These are phyloP conservation scores for Chrysomela aeneicollis DNA, from an alignment of 2,888 invertebrate genomes.

Conservation along the genomic window DNA sequence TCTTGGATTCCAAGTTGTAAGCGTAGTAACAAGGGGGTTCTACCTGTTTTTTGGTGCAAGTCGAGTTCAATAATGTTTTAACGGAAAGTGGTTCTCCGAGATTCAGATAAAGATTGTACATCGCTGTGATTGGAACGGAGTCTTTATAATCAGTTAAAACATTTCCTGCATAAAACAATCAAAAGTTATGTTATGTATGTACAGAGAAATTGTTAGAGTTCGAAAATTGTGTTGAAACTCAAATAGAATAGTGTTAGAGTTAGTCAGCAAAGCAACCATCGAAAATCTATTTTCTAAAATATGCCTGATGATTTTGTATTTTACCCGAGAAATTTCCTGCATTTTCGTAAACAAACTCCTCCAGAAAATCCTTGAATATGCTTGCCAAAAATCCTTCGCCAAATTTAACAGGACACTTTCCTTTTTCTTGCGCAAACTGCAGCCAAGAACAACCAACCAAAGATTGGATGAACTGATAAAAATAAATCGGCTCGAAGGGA, in stretches of 20 bases:
- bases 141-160: conserved; percentile 47
- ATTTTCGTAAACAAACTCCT: conserved; percentile 62
- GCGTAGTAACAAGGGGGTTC: conserved; percentile 41
- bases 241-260: too few species aligned
- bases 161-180: conserved; percentile 35
- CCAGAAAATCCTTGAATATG: conserved; percentile 66
- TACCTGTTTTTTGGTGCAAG: conserved; percentile 40
- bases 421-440: conserved; percentile 58
- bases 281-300: too few species aligned
- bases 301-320: too few species aligned
- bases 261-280: too few species aligned
- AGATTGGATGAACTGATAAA: conserved; percentile 70
- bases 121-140: conserved; percentile 47
- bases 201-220: too few species aligned
- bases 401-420: conserved; percentile 51
- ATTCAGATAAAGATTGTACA: conserved; percentile 49
- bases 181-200: neutral
- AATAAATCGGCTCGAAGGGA: conserved; percentile 69
- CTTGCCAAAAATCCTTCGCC: conserved; percentile 64
- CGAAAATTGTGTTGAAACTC: too few species aligned
- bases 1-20: conserved; percentile 20
- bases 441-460: conserved; percentile 60
- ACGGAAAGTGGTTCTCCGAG: conserved; percentile 52
- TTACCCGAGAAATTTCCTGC: conserved; percentile 54
- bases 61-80: conserved; percentile 44